These are phyloP conservation scores for Ectobius pallidus DNA, from an alignment of 2,888 invertebrate genomes.

Conservation along the genomic window DNA sequence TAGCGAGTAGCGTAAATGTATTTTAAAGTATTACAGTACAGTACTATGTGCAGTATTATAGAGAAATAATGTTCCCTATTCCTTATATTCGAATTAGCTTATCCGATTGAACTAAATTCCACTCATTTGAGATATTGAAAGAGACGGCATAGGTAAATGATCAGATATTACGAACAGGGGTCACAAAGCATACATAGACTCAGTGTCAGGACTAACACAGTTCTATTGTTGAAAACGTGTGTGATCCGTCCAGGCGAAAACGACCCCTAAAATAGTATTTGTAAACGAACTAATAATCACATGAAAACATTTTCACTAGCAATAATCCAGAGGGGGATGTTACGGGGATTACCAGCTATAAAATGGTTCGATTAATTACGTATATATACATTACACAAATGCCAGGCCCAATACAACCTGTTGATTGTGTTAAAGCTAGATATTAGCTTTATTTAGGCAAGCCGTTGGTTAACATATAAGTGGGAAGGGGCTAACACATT, in stretches of 20 bases:
- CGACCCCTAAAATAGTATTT: slow-evolving; percentile 34
- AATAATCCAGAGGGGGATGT: slow-evolving; percentile 33
- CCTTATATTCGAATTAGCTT: too few relatives aligned
- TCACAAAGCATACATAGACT: background rate
- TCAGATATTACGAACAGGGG: too few relatives aligned
- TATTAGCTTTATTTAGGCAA: slow-evolving; percentile 20
- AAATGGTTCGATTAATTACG: slow-evolving; percentile 38
- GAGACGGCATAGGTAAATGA: too few relatives aligned
- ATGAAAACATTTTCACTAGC: slow-evolving; percentile 35
- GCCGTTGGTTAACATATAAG: background rate
- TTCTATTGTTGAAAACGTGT: slow-evolving; percentile 8
- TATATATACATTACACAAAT: slow-evolving; percentile 32
- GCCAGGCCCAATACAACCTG: slow-evolving; percentile 30
- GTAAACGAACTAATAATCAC: slow-evolving; percentile 38
- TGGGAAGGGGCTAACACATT: background rate
- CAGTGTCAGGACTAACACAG: background rate
- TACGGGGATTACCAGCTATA: slow-evolving; percentile 34
- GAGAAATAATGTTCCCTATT: too few relatives aligned
- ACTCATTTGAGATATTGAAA: too few relatives aligned
- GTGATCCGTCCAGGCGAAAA: slow-evolving; percentile 11
- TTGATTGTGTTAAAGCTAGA: slow-evolving; percentile 33
- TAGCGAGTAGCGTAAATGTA: too few relatives aligned
- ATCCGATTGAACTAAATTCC: too few relatives aligned
- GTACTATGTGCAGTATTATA: too few relatives aligned
- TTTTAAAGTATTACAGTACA: too few relatives aligned